Conservation (phyloP, 2,797 vertebrate species). For the Ibycter americanus region DNA sequence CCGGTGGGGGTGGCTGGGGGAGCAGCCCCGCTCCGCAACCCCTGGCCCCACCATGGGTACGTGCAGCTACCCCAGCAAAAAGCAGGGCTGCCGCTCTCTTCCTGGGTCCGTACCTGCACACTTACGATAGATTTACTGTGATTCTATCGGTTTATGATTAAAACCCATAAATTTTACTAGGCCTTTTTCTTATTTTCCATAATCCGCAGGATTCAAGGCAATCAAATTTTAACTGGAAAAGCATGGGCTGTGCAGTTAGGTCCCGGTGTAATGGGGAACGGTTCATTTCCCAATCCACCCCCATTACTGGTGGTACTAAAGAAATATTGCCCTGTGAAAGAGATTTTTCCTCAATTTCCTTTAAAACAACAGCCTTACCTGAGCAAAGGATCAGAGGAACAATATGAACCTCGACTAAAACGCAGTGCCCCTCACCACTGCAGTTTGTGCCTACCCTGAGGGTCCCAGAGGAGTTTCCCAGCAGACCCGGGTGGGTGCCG, state of each 20-base stretch:
- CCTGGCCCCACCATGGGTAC: not conserved
- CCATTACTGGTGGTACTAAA: slow-evolving; percentile 11
- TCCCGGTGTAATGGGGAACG: not conserved
- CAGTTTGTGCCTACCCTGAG: not conserved
- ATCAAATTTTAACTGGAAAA: slow-evolving; percentile 52
- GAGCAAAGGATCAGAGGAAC: not conserved
- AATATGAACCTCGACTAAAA: not conserved
- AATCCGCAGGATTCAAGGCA: slow-evolving; percentile 35
- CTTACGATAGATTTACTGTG: slow-evolving; percentile 42
- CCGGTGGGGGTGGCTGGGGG: not conserved
- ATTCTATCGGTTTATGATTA: slow-evolving; percentile 57
- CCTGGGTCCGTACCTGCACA: not conserved
- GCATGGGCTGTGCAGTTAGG: not conserved
- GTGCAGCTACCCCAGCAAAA: not conserved
- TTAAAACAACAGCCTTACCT: not conserved
- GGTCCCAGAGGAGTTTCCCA: not conserved
- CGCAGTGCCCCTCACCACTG: not conserved
- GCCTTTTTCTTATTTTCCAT: slow-evolving; percentile 48
- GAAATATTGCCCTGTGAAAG: slow-evolving; percentile 28
- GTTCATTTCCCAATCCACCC: not conserved
- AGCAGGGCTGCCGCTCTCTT: not conserved
- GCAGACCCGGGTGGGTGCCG: not conserved
- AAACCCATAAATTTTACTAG: slow-evolving; percentile 57
- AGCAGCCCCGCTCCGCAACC: not conserved
- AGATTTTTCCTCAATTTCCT: slow-evolving; percentile 5